These are phyloP conservation scores for Heliconius melpomene DNA, from an alignment of 1,140 invertebrate species.

Conservation along the genomic window DNA sequence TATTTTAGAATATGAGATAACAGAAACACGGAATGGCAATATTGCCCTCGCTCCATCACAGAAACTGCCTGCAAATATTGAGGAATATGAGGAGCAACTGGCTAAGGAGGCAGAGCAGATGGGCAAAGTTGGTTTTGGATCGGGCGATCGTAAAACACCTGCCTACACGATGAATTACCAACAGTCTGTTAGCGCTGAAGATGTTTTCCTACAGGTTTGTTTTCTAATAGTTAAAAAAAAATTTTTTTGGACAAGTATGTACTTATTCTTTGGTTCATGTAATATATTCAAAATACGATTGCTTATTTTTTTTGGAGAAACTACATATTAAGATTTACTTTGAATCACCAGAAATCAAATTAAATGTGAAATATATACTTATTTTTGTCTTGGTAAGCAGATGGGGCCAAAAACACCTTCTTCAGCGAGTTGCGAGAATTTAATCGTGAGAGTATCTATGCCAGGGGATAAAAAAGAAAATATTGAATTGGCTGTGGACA, in stretches of 20 bases:
- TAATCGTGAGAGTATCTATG: constrained; percentile 88
- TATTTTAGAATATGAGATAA: constrained; percentile 63
- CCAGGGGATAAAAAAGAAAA: constrained; percentile 86
- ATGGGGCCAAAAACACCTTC: constrained; percentile 91
- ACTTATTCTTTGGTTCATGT: no score
- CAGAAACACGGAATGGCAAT: constrained; percentile 50
- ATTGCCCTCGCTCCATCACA: constrained; percentile 23
- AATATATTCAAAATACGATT: no score
- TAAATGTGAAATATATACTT: neutral
- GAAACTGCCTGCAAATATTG: constrained; percentile 72
- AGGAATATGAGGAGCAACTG: constrained; percentile 81
- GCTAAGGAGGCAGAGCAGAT: constrained; percentile 75
- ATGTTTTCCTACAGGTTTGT: constrained; percentile 90
- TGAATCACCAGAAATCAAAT: no score
- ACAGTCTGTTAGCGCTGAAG: constrained; percentile 91
- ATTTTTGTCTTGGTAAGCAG: constrained; percentile 67
- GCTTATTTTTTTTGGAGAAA: no score
- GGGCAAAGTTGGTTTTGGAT: constrained; percentile 50
- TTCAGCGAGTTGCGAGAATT: constrained; percentile 92
- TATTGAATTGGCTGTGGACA: constrained; percentile 86
- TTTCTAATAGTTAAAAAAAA: neutral
- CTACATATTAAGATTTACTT: no score
- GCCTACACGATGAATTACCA: constrained; percentile 92
- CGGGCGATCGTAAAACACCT: constrained; percentile 86
- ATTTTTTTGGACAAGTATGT: no score